Evolutionary conservation across 2,113 vertebrate genomes (phyloP), one percentile per base, ranked within the genome.

Genomic region (Mesocricetus auratus): DNA sequence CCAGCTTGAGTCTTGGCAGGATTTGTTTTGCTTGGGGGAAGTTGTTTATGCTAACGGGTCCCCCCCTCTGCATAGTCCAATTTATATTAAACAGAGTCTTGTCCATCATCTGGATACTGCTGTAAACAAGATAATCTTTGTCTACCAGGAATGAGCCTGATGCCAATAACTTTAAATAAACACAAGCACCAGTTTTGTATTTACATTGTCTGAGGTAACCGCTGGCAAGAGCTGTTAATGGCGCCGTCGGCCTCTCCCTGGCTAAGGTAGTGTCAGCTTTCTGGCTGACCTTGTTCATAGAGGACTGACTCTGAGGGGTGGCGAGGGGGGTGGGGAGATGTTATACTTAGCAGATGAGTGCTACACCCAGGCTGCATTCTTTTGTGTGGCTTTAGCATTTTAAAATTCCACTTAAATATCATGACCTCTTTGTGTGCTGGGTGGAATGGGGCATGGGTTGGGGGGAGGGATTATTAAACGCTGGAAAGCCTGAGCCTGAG

Each of bases 111-210:
- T 97, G 88, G 97, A 96, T 1, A 5, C 78, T 97, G 73, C 93
- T 94, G 85, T 98, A 98, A 98, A 98, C 93, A 97, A 96, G 85
- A 97, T 98, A 92, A 98, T 97, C 94, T 89, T 6, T 97, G 98
- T 98, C 97, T 96, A 95, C 94, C 92, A 97, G 96, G 97, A 98
- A 95, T 21, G 91, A 79, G 92, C 95, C 91, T 71, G 7, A 31
- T 98, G 97, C 94, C 97, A 97, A 95, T 96, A 96, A 92, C 90
- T 98, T 98, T 90, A 96, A 97, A 95, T 98, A 97, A 97, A 98
- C 98, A 97, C 79, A 89, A 98, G 96, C 96, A 96, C 92, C 93
- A 97, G 94, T 93, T 98, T 97, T 97, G 78, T 97, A 0, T 98
- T 98, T 98, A 91, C 93, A 68, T 92, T 98, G 93, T 98, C 95